phyloP scores from a whole-genome alignment of 2,888 invertebrate species.

The Arenicola marina region DNA sequence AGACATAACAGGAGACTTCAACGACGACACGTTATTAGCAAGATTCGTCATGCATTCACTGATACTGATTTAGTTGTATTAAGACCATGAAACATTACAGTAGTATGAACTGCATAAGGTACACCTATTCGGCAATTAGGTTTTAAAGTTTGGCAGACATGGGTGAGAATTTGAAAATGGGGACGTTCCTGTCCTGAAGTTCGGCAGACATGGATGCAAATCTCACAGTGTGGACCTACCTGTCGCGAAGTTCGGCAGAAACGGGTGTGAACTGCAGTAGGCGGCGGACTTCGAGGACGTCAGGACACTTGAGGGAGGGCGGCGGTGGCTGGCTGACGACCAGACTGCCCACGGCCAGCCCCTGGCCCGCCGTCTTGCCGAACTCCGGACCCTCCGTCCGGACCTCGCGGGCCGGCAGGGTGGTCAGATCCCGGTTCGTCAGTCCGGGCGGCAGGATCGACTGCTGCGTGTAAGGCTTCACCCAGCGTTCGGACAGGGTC shows the following conservation, averaged over 20 bases:
- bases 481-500: conserved; percentile 52
- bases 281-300: conserved; percentile 50
- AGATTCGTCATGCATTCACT: no score
- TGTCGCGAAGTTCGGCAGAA: conserved; percentile 38
- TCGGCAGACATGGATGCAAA: no score
- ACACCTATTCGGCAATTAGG: neutral
- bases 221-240: no score
- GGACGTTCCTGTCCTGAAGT: no score
- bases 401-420: conserved; percentile 52
- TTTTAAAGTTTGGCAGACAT: neutral
- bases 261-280: conserved; percentile 57
- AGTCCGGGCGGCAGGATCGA: conserved; percentile 58
- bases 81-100: no score
- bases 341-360: conserved; percentile 50
- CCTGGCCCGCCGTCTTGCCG: conserved; percentile 55
- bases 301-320: conserved; percentile 54
- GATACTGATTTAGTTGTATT: no score
- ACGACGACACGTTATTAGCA: no score
- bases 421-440: conserved; percentile 48
- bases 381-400: conserved; percentile 52
- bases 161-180: neutral
- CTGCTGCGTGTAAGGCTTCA: conserved; percentile 52
- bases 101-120: no score
- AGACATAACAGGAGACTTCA: no score
- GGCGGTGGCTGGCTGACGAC: conserved; percentile 34